These are phyloP conservation scores for Parazoanthus atlanticus DNA, from an alignment of 92 coral and sea anemone genomes.

Conservation along the genomic window DNA sequence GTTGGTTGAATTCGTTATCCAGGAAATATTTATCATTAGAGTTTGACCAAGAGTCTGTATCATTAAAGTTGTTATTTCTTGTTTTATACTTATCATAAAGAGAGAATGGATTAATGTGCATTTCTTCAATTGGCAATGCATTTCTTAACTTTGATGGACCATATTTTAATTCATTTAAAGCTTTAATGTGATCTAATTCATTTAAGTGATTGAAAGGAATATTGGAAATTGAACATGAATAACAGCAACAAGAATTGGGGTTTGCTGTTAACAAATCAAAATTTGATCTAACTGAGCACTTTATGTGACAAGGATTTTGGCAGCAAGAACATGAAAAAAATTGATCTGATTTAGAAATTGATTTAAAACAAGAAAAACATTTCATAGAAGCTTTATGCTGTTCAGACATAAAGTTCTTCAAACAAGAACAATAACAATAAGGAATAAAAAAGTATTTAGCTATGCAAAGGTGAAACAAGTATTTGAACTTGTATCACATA, in stretches of 20 bases:
- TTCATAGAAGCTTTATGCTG: conserved; percentile 15
- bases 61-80: conserved; percentile 11
- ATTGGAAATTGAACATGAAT: conserved; percentile 10
- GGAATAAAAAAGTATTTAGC: conserved; percentile 2
- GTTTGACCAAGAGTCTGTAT: conserved; percentile 9
- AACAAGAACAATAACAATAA: conserved; percentile 9
- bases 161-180: conserved; percentile 9
- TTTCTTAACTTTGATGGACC: conserved; percentile 8
- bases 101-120: conserved; percentile 7
- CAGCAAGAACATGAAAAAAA: conserved; percentile 6
- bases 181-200: conserved; percentile 6
- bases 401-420: conserved; percentile 26
- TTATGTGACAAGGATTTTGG: conserved; percentile 26
- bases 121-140: conserved; percentile 1
- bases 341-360: not conserved
- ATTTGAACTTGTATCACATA: conserved; percentile 9
- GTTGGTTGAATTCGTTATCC: conserved; percentile 26
- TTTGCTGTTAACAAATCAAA: conserved; percentile 22
- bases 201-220: not conserved
- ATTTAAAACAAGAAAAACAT: conserved; percentile 18
- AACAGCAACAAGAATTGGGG: conserved; percentile 25
- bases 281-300: conserved; percentile 22
- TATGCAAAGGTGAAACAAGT: not conserved
- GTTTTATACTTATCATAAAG: conserved; percentile 21
- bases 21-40: conserved; percentile 12